These are phyloP conservation scores for Phocides pigmalion DNA, from an alignment of 1,140 invertebrate genomes.

Conservation along the genomic window DNA sequence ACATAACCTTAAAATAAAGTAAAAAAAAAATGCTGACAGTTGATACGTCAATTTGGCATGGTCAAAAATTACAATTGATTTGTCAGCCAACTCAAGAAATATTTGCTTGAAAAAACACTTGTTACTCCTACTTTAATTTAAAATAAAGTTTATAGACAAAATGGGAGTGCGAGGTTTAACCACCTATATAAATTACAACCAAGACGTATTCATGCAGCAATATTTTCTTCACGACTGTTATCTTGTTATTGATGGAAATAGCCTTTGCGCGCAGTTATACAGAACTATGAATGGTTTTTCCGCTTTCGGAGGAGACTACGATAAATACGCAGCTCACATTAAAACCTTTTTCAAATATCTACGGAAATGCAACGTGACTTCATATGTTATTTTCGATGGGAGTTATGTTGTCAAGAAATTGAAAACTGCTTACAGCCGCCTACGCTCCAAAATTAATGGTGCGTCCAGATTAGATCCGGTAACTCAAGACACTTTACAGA, in stretches of 20 bases:
- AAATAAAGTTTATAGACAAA: not conserved
- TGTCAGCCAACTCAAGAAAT: too few relatives aligned
- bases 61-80: too few relatives aligned
- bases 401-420: slow-evolving; percentile 91
- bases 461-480: slow-evolving; percentile 78
- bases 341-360: slow-evolving; percentile 89
- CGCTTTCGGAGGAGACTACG: slow-evolving; percentile 94
- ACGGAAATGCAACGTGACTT: slow-evolving; percentile 88
- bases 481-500: slow-evolving; percentile 75
- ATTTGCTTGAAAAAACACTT: too few relatives aligned
- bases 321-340: slow-evolving; percentile 87
- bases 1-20: too few relatives aligned
- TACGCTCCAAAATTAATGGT: slow-evolving; percentile 86
- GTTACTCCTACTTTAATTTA: too few relatives aligned
- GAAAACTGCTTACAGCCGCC: slow-evolving; percentile 86
- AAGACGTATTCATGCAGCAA: slow-evolving; percentile 86
- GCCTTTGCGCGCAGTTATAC: slow-evolving; percentile 90
- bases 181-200: slow-evolving; percentile 89
- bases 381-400: slow-evolving; percentile 93
- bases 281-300: slow-evolving; percentile 85
- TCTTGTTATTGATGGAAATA: slow-evolving; percentile 93
- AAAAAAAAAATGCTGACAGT: too few relatives aligned
- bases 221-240: slow-evolving; percentile 88
- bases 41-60: too few relatives aligned
- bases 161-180: slow-evolving; percentile 94